Evolutionary conservation across 2,797 vertebrate genomes (phyloP).

Genomic region (Spheniscus humboldti): DNA sequence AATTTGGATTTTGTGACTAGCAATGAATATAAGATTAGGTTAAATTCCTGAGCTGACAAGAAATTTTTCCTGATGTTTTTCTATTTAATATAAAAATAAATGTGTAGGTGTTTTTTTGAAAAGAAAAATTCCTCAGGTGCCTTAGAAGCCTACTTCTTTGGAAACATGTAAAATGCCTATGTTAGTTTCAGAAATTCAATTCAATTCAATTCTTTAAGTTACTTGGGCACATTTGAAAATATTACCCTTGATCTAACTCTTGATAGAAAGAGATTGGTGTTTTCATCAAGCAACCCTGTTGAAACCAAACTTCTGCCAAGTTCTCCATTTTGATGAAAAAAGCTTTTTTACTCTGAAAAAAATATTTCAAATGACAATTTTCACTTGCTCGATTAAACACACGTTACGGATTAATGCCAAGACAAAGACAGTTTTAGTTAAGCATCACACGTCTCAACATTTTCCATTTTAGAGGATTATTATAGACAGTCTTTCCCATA

Average conservation of each 20-base stretch:
- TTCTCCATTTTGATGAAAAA: not conserved
- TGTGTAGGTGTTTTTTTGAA: not conserved
- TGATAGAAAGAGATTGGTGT: not conserved
- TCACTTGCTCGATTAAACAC: not conserved
- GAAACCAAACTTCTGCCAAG: not conserved
- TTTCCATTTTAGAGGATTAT: not conserved
- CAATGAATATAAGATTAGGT: not conserved
- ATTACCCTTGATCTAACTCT: not conserved
- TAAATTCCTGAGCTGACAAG: not conserved
- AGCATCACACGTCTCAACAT: not conserved
- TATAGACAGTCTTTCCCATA: not conserved
- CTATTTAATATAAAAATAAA: not conserved
- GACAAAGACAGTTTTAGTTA: not conserved
- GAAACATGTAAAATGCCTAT: not conserved
- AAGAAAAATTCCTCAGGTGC: not conserved
- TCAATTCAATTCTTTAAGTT: not conserved
- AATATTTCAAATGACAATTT: not conserved
- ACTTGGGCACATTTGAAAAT: not conserved
- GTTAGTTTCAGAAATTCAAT: not conserved
- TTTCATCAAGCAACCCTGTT: not conserved
- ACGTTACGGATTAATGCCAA: not conserved
- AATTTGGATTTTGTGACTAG: not conserved
- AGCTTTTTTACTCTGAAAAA: not conserved
- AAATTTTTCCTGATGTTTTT: not conserved
- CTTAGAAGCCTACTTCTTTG: not conserved